Evolutionary conservation across 2,888 invertebrate species (phyloP).

Genomic region (Pollenia labialis): DNA sequence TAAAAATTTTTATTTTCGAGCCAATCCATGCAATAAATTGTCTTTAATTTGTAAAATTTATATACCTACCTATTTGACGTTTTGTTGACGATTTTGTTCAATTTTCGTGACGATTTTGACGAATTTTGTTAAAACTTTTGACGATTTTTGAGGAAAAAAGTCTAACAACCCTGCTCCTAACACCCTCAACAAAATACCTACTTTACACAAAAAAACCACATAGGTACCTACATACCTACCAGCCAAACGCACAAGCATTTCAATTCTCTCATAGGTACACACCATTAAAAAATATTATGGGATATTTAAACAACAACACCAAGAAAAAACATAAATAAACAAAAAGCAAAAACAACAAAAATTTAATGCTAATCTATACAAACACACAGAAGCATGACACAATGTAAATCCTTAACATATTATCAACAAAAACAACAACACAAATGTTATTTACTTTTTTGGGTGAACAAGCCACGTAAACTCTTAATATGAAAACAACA

Average conservation of each 20-base stretch:
- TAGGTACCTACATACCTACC: too few species aligned
- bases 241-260: background rate
- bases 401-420: slow-evolving; percentile 65
- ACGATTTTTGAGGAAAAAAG: too few species aligned
- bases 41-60: too few species aligned
- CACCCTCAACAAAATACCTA: slow-evolving; percentile 3
- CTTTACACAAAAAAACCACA: slow-evolving; percentile 15
- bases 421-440: slow-evolving; percentile 21
- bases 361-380: slow-evolving; percentile 60
- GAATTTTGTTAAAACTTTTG: too few species aligned
- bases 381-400: slow-evolving; percentile 57
- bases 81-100: too few species aligned
- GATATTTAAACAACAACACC: background rate
- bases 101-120: too few species aligned
- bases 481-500: slow-evolving; percentile 1
- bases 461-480: slow-evolving; percentile 45
- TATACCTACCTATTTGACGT: too few species aligned
- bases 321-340: slow-evolving; percentile 25
- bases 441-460: slow-evolving; percentile 10
- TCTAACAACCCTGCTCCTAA: too few species aligned
- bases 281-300: slow-evolving; percentile 5
- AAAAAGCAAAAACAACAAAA: slow-evolving; percentile 6
- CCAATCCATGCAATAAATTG: too few species aligned
- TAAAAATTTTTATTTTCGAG: too few species aligned
- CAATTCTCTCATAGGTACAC: background rate